These are phyloP conservation scores for Mormyrus hasselquistii DNA, from an alignment of 2,797 vertebrate species.

Conservation along the genomic window DNA sequence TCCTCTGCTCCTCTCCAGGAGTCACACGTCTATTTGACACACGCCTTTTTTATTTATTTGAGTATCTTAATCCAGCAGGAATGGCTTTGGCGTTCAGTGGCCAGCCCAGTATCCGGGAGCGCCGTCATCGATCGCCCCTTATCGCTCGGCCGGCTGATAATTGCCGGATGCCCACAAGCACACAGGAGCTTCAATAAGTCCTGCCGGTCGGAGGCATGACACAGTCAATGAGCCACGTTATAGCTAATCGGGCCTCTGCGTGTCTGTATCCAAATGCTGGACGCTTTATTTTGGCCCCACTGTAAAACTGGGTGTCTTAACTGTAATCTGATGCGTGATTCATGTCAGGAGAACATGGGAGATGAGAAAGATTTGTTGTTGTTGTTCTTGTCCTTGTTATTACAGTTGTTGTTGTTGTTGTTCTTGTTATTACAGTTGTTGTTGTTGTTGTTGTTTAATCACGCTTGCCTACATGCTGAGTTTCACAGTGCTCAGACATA, in stretches of 20 bases:
- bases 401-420: not conserved
- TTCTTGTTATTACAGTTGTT: not conserved
- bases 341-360: not conserved
- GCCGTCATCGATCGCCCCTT: conserved; percentile 26
- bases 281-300: not conserved
- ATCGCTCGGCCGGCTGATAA: conserved; percentile 29
- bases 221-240: conserved; percentile 14
- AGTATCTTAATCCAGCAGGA: conserved; percentile 13
- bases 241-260: conserved; percentile 9
- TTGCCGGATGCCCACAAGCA: conserved; percentile 22
- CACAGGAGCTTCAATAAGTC: conserved; percentile 7
- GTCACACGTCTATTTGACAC: conserved; percentile 1
- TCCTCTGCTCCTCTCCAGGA: not conserved
- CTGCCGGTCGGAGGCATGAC: not conserved
- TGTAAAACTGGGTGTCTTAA: not conserved
- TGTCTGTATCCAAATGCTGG: not conserved
- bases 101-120: not conserved
- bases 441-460: not conserved
- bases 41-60: conserved; percentile 1
- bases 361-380: not conserved
- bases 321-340: not conserved
- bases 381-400: not conserved
- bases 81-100: not conserved
- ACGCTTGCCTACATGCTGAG: not conserved
- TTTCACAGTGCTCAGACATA: not conserved